Percentiles rank a stretch among this genome's conserved stretches.
phyloP scores from a whole-genome alignment of 2,888 invertebrate genomes.

The Leptinotarsa tumamoca region DNA sequence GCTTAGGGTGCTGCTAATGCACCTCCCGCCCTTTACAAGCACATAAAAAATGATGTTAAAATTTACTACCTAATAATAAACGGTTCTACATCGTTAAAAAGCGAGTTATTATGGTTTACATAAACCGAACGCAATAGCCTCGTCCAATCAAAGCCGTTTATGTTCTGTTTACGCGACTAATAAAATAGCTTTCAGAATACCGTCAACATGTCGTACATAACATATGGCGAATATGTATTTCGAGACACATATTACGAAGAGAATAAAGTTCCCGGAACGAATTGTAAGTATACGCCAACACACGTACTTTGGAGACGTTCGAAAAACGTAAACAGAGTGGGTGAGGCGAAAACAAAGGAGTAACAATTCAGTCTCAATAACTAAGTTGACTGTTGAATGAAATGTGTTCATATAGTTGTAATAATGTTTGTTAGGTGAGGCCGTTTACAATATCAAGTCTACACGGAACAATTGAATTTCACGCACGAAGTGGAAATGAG shows the following conservation, averaged over 20 bases:
- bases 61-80: background rate
- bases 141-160: conserved; percentile 8
- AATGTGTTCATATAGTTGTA: background rate
- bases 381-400: conserved; percentile 5
- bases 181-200: conserved; percentile 1
- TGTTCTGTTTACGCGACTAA: conserved; percentile 1
- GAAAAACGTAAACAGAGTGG: conserved; percentile 28
- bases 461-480: background rate
- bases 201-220: conserved; percentile 3
- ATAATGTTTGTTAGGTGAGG: background rate
- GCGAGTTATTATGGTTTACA: conserved; percentile 5
- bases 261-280: background rate
- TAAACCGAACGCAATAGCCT: background rate
- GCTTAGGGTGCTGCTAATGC: conserved; percentile 28
- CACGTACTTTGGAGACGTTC: conserved; percentile 11
- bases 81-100: conserved; percentile 6
- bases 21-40: conserved; percentile 5
- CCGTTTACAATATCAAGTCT: background rate
- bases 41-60: conserved; percentile 6
- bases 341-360: conserved; percentile 21
- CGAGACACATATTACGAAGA: background rate
- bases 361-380: conserved; percentile 8
- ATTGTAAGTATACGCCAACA: conserved; percentile 24
- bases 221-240: background rate
- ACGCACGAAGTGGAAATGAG: too few relatives aligned